Conservation (phyloP, 2,888 invertebrate species). For the Julus scandinavius region DNA sequence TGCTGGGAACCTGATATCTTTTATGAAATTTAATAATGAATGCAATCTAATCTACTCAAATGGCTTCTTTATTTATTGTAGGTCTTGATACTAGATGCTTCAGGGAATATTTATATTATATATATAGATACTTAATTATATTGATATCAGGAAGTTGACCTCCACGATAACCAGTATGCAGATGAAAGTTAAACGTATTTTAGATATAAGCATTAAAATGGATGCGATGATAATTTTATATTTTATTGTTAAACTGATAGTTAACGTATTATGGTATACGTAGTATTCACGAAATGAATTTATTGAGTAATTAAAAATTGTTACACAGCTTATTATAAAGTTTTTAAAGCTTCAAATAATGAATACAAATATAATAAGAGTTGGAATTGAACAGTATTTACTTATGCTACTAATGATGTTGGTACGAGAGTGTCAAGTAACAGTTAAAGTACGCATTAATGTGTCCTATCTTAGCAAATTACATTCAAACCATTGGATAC, state of each 20-base stretch:
- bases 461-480: no score
- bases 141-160: constrained; percentile 13
- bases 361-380: no score
- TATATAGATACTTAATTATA: not conserved
- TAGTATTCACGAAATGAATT: no score
- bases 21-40: not conserved
- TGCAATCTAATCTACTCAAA: not conserved
- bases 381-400: no score
- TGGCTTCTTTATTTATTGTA: not conserved
- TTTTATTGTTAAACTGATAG: not conserved
- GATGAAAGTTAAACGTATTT: not conserved
- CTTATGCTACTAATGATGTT: no score
- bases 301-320: no score
- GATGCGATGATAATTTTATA: not conserved
- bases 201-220: not conserved
- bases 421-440: no score
- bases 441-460: no score
- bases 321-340: no score
- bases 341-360: no score
- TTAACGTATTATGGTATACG: no score
- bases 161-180: not conserved
- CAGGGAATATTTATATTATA: not conserved
- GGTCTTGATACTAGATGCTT: not conserved
- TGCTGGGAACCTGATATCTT: not conserved
- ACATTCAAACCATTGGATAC: no score